phyloP scores from a whole-genome alignment of 2,888 invertebrate genomes.

The Aleiodes testaceus region DNA sequence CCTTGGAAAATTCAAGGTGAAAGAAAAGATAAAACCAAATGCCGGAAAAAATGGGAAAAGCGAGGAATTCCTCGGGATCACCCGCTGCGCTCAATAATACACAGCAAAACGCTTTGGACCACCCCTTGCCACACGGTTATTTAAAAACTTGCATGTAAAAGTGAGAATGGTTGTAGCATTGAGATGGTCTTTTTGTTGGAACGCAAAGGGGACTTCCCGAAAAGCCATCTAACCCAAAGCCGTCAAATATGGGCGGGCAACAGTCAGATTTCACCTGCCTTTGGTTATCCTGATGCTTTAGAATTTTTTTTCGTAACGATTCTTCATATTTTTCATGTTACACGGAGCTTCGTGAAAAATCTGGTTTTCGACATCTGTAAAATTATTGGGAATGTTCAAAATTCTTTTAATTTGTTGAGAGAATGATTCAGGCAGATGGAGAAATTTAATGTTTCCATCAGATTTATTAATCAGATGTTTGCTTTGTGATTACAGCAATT shows the following conservation, averaged over 20 bases:
- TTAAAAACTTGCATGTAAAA: conserved; percentile 52
- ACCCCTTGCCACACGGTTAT: conserved; percentile 66
- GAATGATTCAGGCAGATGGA: too few species aligned
- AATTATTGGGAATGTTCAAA: not conserved
- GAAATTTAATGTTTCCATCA: too few species aligned
- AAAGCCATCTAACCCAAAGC: conserved; percentile 59
- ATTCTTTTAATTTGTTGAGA: too few species aligned
- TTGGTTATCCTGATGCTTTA: conserved; percentile 46
- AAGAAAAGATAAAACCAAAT: conserved; percentile 40
- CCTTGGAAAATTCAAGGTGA: conserved; percentile 44
- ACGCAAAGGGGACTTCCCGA: conserved; percentile 29
- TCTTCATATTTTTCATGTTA: not conserved
- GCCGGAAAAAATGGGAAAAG: conserved; percentile 50
- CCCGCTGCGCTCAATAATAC: conserved; percentile 69
- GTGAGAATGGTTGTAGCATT: conserved; percentile 25
- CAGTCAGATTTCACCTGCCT: conserved; percentile 63
- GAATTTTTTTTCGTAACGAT: conserved; percentile 38
- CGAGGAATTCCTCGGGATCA: conserved; percentile 60
- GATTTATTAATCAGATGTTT: too few species aligned
- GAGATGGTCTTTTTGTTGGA: conserved; percentile 8
- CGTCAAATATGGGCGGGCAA: conserved; percentile 67
- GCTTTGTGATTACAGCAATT: too few species aligned
- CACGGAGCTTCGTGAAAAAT: not conserved
- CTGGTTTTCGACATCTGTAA: not conserved
- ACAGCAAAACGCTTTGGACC: conserved; percentile 67